Evolutionary conservation across 2,113 vertebrate genomes (phyloP), one percentile per base, ranked within the genome.

Genomic region (Coturnix japonica): DNA sequence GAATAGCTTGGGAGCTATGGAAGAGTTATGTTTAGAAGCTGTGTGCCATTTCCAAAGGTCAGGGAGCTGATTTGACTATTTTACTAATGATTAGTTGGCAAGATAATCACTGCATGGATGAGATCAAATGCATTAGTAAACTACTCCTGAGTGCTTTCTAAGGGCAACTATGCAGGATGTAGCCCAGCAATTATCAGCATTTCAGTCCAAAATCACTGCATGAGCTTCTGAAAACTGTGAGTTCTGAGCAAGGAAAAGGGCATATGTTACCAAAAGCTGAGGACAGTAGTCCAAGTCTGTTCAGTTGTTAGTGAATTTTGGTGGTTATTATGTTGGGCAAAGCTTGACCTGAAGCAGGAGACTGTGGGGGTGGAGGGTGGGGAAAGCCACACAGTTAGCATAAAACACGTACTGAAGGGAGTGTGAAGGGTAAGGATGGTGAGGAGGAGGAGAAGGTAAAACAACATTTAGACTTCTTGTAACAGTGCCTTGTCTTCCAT

Each of bases 1-100:
- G 69, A 17, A 57, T 13, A 85, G 39, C 56, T 91, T 57, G 56
- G 39, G 30, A 87, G 18, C 87, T 69, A 44, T 3, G 20, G 70
- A 46, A 37, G 90, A 74, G 26, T 81, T 89, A 74, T 71, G 70
- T 92, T 92, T 87, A 93, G 89, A 92, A 93, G 75, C 53, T 80
- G 6, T 87, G 94, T 92, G 87, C 79, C 47, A 18, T 94, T 96
- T 93, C 30, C 69, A 92, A 96, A 96, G 91, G 91, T 87, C 94
- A 93, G 12, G 83, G 35, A 73, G 71, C 65, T 93, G 86, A 94
- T 96, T 43, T 95, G 78, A 71, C 84, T 93, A 94, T 96, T 54
- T 95, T 75, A 74, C 81, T 93, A 87, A 89, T 67, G 69, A 94
- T 93, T 85, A 92, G 78, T 76, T 93, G 89, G 81, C 72, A 91